A percentile compares a stretch with the other conserved stretches of the same genome.
Conservation (phyloP, 2,113 vertebrate genomes). For the Rhizomys pruinosus region DNA sequence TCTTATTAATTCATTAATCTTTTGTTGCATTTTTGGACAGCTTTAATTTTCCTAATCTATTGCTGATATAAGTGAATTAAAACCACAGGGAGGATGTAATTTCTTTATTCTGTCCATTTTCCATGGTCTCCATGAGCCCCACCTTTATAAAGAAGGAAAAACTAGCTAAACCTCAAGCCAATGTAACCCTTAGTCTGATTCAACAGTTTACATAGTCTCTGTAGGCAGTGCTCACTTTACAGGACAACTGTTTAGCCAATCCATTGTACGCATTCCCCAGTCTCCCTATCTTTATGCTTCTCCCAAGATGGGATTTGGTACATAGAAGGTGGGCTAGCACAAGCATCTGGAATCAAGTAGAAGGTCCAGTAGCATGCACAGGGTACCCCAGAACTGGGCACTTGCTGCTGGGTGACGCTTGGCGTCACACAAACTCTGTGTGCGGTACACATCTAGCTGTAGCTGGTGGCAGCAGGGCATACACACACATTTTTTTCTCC, state of each 20-base stretch:
- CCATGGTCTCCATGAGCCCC: neutral
- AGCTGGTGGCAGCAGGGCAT: neutral
- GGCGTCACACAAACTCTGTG: neutral
- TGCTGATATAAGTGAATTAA: neutral
- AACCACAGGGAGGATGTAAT: neutral
- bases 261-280: neutral
- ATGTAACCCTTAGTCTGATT: neutral
- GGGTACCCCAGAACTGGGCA: neutral
- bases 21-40: neutral
- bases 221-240: neutral
- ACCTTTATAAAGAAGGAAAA: neutral
- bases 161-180: neutral
- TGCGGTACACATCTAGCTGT: neutral
- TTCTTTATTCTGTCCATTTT: neutral
- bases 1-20: neutral
- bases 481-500: too few species aligned
- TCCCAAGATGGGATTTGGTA: neutral
- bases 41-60: neutral
- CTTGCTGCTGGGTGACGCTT: rapidly evolving
- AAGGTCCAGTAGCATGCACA: neutral
- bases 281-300: neutral
- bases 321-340: neutral
- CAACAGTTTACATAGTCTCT: neutral
- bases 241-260: neutral
- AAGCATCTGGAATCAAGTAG: neutral